Conservation (phyloP, 2,797 vertebrate species). For the Falco biarmicus region DNA sequence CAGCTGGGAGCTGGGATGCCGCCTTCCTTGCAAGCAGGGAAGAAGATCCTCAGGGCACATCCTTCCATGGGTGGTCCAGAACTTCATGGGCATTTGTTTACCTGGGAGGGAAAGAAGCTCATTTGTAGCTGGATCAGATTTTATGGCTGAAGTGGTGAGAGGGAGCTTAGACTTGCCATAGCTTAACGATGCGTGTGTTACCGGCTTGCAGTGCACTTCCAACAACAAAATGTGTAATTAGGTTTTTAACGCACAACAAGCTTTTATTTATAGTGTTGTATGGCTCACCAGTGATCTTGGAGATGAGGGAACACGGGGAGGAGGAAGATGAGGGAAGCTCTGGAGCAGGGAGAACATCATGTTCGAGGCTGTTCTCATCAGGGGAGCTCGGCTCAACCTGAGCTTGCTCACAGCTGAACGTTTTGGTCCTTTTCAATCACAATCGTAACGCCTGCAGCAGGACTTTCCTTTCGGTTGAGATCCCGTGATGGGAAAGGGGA, state of each 20-base stretch:
- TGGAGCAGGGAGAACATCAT: not conserved
- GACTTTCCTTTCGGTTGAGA: not conserved
- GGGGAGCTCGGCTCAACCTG: not conserved
- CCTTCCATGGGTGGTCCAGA: accelerated
- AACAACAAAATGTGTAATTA: not conserved
- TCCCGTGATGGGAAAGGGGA: not conserved
- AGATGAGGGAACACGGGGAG: not conserved
- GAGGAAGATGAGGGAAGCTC: not conserved
- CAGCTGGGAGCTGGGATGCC: accelerated
- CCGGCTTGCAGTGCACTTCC: not conserved
- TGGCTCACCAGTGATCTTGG: not conserved
- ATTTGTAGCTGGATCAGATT: not conserved
- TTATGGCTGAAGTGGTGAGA: not conserved
- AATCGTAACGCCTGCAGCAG: not conserved
- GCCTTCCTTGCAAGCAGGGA: accelerated
- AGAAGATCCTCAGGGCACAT: too few species aligned
- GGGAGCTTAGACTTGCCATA: not conserved
- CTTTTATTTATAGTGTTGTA: not conserved
- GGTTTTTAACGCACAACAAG: not conserved
- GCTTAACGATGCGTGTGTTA: not conserved
- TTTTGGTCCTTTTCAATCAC: too few species aligned
- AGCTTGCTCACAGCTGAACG: not conserved
- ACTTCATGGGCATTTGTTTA: accelerated
- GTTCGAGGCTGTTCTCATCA: not conserved
- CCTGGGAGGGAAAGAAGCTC: not conserved